Evolutionary conservation across 2,888 invertebrate species (phyloP).

Genomic region (Drosophila helvetica): DNA sequence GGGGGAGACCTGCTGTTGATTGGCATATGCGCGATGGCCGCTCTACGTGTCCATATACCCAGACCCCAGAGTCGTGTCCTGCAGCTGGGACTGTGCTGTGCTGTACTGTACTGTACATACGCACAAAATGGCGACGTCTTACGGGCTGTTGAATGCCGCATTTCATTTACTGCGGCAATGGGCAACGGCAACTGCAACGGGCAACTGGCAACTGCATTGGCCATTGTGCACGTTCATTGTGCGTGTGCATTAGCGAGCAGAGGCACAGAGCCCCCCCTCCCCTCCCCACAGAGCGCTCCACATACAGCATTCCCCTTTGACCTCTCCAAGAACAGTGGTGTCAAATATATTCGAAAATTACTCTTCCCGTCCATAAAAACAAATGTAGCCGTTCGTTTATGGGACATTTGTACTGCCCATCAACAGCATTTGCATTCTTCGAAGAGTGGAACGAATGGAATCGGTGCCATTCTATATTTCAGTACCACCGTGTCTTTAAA

Average conservation of each 20-base stretch:
- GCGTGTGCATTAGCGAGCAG: slow-evolving; percentile 66
- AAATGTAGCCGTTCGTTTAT: background rate
- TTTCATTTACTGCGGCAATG: slow-evolving; percentile 61
- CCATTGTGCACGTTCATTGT: slow-evolving; percentile 60
- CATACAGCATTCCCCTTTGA: background rate
- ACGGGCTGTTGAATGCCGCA: slow-evolving; percentile 54
- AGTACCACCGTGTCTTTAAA: too few species aligned
- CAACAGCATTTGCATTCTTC: too few species aligned
- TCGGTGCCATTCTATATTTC: too few species aligned
- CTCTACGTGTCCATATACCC: slow-evolving; percentile 67
- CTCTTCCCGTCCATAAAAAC: background rate
- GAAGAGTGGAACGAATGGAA: too few species aligned
- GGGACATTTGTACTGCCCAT: too few species aligned
- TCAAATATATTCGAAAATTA: background rate
- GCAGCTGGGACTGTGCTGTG: slow-evolving; percentile 21
- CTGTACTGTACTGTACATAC: slow-evolving; percentile 25
- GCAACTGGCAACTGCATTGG: slow-evolving; percentile 39
- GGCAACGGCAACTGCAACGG: slow-evolving; percentile 18
- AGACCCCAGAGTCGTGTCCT: slow-evolving; percentile 22
- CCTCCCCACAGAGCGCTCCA: too few species aligned
- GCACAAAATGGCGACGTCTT: slow-evolving; percentile 69
- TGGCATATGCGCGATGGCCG: slow-evolving; percentile 61
- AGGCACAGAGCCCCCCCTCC: slow-evolving; percentile 7
- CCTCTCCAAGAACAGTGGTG: slow-evolving; percentile 32
- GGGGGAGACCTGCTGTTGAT: slow-evolving; percentile 52